Evolutionary conservation across 2,113 vertebrate species (phyloP).

Genomic region (Sminthopsis crassicaudata): DNA sequence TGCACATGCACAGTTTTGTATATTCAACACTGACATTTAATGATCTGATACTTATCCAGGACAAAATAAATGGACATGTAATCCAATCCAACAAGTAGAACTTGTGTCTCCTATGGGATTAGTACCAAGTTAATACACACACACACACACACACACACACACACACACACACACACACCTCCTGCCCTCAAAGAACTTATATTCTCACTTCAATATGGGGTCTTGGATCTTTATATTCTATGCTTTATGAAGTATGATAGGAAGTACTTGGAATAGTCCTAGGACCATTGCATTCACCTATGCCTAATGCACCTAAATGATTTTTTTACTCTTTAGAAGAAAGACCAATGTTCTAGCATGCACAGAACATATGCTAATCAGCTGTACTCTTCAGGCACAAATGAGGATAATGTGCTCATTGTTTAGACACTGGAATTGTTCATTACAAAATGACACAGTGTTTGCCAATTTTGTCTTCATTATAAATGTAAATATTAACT

Average conservation of each 20-base stretch:
- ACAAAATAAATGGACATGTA: neutral
- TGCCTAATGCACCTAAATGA: constrained; percentile 79
- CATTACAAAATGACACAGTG: constrained; percentile 94
- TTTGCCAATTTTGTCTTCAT: constrained; percentile 96
- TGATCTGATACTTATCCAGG: neutral
- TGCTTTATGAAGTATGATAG: constrained; percentile 73
- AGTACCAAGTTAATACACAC: neutral
- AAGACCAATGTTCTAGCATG: constrained; percentile 84
- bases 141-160: neutral
- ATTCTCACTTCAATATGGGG: neutral
- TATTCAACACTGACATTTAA: neutral
- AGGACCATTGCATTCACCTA: constrained; percentile 81
- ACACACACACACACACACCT: neutral
- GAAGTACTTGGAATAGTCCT: constrained; percentile 77
- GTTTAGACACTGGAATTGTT: constrained; percentile 93
- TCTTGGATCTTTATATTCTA: constrained; percentile 19
- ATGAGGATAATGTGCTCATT: constrained; percentile 92
- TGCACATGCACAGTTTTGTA: neutral
- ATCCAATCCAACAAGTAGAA: neutral
- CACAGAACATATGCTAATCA: constrained; percentile 92
- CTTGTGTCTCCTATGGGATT: neutral
- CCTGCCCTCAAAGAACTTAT: neutral
- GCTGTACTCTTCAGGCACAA: constrained; percentile 88
- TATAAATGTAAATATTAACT: constrained; percentile 96
- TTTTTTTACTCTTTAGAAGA: constrained; percentile 85